Evolutionary conservation across 1,140 invertebrate genomes (phyloP), one percentile per base, ranked within the genome.

Genomic region (Steinernema feltiae): DNA sequence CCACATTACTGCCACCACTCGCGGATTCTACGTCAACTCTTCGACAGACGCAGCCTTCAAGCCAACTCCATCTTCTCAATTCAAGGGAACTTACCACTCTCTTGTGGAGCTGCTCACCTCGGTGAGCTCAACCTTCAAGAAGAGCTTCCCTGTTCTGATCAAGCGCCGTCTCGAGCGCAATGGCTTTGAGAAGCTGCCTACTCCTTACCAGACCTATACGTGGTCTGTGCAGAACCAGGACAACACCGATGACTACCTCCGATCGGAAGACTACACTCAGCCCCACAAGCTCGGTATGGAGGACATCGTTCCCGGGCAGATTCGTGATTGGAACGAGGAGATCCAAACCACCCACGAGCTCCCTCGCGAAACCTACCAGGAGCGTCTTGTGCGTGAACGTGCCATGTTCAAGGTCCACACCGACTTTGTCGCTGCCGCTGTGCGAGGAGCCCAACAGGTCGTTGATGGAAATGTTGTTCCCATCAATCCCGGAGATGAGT

Each of bases 241-340:
- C 84, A 94, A 92, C n/a, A 73, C 63, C 0, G 91, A 98, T 27
- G 97, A 99, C 87, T 94, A 94, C 12, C 97, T 99, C 82, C 89
- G 97, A 70, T 96, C 96, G 21, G 97, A 99, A 90, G 97, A 99
- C 88, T 94, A 92, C 18, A 85, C 79, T 17, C 82, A 85, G 30
- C 79, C 83, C 3, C 79, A 83, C 70, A 82, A 87, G 86, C 88
- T 98, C 81, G 97, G 96, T 21, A 97, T 98, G 86, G 97, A 99
- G 87, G 97, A 99, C 87, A 95, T 98, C 86, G 97, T 99, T 78
- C 97, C 97, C 1, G 96, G 96, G 0, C 97, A 99, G 88, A 98
- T 95, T 0, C 90, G 97, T 73, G 97, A 99, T 85, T 99, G 97
- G 97, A 99, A 99, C 87, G 97, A 99, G 88, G 97, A 99, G 88